These are phyloP conservation scores for Syrrhaptes paradoxus DNA, from an alignment of 2,113 vertebrate species.

Conservation along the genomic window DNA sequence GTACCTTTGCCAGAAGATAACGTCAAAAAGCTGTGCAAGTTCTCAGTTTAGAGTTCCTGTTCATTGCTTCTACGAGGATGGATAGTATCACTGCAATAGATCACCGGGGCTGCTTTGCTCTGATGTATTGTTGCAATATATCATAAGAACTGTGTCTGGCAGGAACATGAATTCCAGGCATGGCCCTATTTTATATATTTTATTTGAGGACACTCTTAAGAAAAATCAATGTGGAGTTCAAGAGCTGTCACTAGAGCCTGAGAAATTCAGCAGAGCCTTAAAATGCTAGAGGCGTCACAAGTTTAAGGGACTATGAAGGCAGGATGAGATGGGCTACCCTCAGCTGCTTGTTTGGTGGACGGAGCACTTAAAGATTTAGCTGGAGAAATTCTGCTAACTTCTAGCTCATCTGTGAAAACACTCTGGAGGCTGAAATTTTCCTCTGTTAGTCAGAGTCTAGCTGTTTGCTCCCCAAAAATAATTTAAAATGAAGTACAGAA, in stretches of 20 bases:
- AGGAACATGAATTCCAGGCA: conserved; percentile 64
- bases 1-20: not conserved
- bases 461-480: not conserved
- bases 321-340: not conserved
- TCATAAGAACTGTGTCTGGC: conserved; percentile 48
- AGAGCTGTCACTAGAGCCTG: not conserved
- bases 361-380: not conserved
- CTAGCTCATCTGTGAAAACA: not conserved
- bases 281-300: not conserved
- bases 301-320: not conserved
- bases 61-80: conserved; percentile 30
- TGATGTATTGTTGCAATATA: conserved; percentile 70
- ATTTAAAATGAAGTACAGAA: not conserved
- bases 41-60: conserved; percentile 17
- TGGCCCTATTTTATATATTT: conserved; percentile 44
- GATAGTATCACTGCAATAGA: conserved; percentile 41
- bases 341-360: not conserved
- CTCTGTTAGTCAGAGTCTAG: not conserved
- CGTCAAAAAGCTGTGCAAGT: conserved; percentile 42
- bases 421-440: not conserved
- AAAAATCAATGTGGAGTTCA: conserved; percentile 57
- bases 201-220: conserved; percentile 65
- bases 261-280: conserved; percentile 25
- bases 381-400: not conserved
- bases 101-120: conserved; percentile 29